Percentiles rank a stretch among this genome's conserved stretches.
Evolutionary conservation across 2,888 invertebrate genomes (phyloP).

Genomic region (Melanchra persicariae): DNA sequence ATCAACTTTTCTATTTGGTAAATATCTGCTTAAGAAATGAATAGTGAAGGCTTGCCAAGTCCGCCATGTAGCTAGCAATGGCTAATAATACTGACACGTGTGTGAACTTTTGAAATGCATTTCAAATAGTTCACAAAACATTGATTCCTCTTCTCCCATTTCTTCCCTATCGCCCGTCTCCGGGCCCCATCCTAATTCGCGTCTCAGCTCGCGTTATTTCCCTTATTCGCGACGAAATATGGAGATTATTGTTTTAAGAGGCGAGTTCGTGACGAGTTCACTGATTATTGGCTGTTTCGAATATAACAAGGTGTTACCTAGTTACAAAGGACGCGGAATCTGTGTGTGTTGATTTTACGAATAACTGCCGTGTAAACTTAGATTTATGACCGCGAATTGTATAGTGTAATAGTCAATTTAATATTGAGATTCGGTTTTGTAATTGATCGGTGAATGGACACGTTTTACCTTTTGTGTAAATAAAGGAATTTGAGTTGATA

Average conservation of each 20-base stretch:
- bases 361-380: conserved; percentile 45
- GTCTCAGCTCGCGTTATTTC: conserved; percentile 81
- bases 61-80: neutral
- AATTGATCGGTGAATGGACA: conserved; percentile 34
- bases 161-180: conserved; percentile 62
- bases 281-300: conserved; percentile 64
- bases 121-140: neutral
- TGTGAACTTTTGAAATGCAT: no score
- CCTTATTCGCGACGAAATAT: conserved; percentile 88
- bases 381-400: conserved; percentile 36
- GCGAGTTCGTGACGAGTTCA: conserved; percentile 79
- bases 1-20: neutral
- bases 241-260: conserved; percentile 89
- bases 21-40: neutral
- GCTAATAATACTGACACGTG: no score
- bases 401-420: conserved; percentile 38
- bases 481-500: neutral
- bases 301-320: conserved; percentile 67
- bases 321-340: conserved; percentile 33
- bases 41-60: neutral
- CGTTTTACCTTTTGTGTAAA: conserved; percentile 6
- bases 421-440: conserved; percentile 50
- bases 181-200: conserved; percentile 83
- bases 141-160: neutral
- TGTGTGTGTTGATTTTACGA: conserved; percentile 64